These are phyloP conservation scores for Sarcophaga subvicina DNA, from an alignment of 2,888 invertebrate species.

Conservation along the genomic window DNA sequence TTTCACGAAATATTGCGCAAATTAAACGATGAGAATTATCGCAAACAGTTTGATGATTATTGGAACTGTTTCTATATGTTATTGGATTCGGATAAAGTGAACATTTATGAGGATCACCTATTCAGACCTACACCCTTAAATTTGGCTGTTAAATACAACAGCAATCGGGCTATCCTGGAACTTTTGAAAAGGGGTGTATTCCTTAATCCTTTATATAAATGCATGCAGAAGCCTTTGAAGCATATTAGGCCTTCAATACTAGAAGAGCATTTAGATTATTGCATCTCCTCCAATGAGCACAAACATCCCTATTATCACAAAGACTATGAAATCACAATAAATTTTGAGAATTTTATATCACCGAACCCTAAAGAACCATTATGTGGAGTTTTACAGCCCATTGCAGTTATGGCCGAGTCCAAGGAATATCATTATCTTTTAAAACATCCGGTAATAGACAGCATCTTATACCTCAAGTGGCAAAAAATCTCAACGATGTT, in stretches of 20 bases:
- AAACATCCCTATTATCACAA: slow-evolving; percentile 74
- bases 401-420: slow-evolving; percentile 87
- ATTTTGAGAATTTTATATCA: slow-evolving; percentile 84
- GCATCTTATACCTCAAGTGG: slow-evolving; percentile 92
- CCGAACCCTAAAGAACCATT: too few species aligned
- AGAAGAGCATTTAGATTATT: slow-evolving; percentile 88
- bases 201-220: slow-evolving; percentile 82
- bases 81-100: slow-evolving; percentile 83
- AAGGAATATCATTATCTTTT: slow-evolving; percentile 87
- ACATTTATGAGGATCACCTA: slow-evolving; percentile 71
- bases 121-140: slow-evolving; percentile 87
- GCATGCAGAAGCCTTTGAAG: slow-evolving; percentile 87
- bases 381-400: slow-evolving; percentile 86
- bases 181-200: slow-evolving; percentile 85
- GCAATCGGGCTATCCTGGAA: slow-evolving; percentile 84
- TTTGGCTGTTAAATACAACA: slow-evolving; percentile 88
- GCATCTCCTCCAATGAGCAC: slow-evolving; percentile 83
- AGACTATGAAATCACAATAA: slow-evolving; percentile 87
- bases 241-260: slow-evolving; percentile 87
- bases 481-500: slow-evolving; percentile 88
- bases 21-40: slow-evolving; percentile 80
- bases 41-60: slow-evolving; percentile 83
- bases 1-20: slow-evolving; percentile 84
- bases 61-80: slow-evolving; percentile 85
- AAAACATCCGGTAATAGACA: slow-evolving; percentile 90